A percentile compares a stretch with the other conserved stretches of the same genome.
Conservation (phyloP, 2,113 vertebrate genomes). For the Cheilinus undulatus region DNA sequence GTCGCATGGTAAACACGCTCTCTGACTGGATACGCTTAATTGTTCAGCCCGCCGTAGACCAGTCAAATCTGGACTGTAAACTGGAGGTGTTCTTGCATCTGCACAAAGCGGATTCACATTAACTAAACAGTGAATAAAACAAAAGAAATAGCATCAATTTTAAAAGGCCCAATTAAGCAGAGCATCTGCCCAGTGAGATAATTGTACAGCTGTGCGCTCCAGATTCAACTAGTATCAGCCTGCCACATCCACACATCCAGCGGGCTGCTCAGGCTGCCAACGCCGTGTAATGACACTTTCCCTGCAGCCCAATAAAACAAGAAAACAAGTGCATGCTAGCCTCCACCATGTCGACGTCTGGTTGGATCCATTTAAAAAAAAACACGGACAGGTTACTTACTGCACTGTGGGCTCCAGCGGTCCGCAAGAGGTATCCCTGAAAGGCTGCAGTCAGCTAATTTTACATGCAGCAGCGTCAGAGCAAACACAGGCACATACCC, state of each 20-base stretch:
- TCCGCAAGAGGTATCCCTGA: slow-evolving; percentile 68
- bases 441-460: slow-evolving; percentile 74
- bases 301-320: neutral
- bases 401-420: slow-evolving; percentile 74
- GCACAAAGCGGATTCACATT: neutral
- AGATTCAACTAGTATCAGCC: slow-evolving; percentile 77
- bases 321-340: neutral
- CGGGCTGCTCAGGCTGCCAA: slow-evolving; percentile 19
- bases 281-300: neutral
- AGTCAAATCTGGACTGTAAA: slow-evolving; percentile 70
- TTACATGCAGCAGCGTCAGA: slow-evolving; percentile 66
- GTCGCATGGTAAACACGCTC: slow-evolving; percentile 27
- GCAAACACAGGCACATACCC: slow-evolving; percentile 1
- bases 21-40: slow-evolving; percentile 43
- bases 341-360: neutral
- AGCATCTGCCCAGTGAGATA: slow-evolving; percentile 43
- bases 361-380: neutral
- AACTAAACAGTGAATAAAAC: neutral
- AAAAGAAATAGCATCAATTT: neutral
- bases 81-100: slow-evolving; percentile 25
- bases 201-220: slow-evolving; percentile 73
- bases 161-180: slow-evolving; percentile 4
- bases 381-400: slow-evolving; percentile 69
- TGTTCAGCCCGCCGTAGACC: slow-evolving; percentile 64
- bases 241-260: slow-evolving; percentile 76